A percentile compares a stretch with the other conserved stretches of the same genome.
Evolutionary conservation across 2,797 vertebrate genomes (phyloP).

Genomic region (Tragopan temminckii): DNA sequence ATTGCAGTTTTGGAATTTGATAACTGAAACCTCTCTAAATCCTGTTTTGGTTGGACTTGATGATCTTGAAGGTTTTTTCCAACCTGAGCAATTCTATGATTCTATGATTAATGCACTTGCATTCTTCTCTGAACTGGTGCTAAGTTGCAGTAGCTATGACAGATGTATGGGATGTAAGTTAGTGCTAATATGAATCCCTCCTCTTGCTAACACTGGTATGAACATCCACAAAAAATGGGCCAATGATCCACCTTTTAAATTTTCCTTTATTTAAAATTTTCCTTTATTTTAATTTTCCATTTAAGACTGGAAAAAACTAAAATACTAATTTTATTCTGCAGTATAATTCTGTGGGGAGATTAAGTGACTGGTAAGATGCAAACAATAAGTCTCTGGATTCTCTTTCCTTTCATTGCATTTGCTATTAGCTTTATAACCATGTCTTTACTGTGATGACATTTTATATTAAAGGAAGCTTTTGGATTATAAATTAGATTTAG

Average conservation of each 20-base stretch:
- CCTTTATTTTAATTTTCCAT: not conserved
- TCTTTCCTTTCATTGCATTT: conserved; percentile 18
- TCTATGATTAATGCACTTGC: not conserved
- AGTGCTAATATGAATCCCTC: not conserved
- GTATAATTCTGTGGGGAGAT: not conserved
- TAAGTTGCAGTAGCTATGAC: not conserved
- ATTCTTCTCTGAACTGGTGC: not conserved
- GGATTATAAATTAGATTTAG: conserved; percentile 69
- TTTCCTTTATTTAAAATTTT: not conserved
- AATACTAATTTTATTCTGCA: not conserved
- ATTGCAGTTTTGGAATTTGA: not conserved
- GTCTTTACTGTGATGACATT: conserved; percentile 37
- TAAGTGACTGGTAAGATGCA: not conserved
- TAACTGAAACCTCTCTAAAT: not conserved
- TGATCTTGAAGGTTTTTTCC: no score
- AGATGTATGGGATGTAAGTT: not conserved
- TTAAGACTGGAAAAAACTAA: not conserved
- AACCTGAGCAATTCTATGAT: no score
- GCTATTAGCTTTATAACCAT: conserved; percentile 27
- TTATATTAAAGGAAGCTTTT: conserved; percentile 66
- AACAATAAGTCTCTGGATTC: not conserved
- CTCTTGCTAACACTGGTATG: not conserved
- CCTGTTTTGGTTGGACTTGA: not conserved
- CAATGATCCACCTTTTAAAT: not conserved
- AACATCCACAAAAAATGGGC: not conserved